Evolutionary conservation across 2,888 invertebrate species (phyloP).

Genomic region (Eristalis arbustorum): DNA sequence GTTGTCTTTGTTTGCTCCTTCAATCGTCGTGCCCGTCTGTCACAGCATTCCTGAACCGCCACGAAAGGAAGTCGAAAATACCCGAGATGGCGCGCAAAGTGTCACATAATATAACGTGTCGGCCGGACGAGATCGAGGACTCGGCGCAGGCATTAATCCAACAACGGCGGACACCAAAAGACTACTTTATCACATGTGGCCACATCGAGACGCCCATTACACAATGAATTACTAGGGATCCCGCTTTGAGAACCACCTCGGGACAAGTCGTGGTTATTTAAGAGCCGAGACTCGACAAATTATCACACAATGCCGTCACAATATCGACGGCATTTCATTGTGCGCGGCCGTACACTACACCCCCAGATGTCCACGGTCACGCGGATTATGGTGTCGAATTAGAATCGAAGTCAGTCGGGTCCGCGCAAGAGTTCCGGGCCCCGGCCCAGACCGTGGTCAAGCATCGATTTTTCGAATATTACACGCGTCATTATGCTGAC

Average conservation of each 20-base stretch:
- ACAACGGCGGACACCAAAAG: slow-evolving; percentile 27
- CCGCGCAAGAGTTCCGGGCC: not conserved
- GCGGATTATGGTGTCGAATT: slow-evolving; percentile 40
- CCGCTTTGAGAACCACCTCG: not conserved
- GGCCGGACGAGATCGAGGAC: slow-evolving; percentile 25
- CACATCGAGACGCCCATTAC: slow-evolving; percentile 45
- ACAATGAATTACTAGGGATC: slow-evolving; percentile 50
- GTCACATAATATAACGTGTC: slow-evolving; percentile 56
- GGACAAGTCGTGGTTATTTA: slow-evolving; percentile 37
- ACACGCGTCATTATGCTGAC: slow-evolving; percentile 69
- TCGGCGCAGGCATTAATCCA: slow-evolving; percentile 45
- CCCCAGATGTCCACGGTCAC: slow-evolving; percentile 52
- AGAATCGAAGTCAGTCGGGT: not conserved
- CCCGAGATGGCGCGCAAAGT: slow-evolving; percentile 44
- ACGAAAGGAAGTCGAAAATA: not conserved
- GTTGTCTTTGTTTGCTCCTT: not conserved
- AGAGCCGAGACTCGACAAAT: slow-evolving; percentile 53
- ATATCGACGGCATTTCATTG: slow-evolving; percentile 26
- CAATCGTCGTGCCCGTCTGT: not conserved
- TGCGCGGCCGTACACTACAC: slow-evolving; percentile 10
- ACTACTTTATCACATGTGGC: slow-evolving; percentile 43
- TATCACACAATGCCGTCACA: slow-evolving; percentile 49
- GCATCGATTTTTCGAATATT: slow-evolving; percentile 68
- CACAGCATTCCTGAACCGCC: not conserved
- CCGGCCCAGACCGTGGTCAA: slow-evolving; percentile 62